These are phyloP conservation scores for Typhlomys cinereus DNA, from an alignment of 2,113 vertebrate species.

Conservation along the genomic window DNA sequence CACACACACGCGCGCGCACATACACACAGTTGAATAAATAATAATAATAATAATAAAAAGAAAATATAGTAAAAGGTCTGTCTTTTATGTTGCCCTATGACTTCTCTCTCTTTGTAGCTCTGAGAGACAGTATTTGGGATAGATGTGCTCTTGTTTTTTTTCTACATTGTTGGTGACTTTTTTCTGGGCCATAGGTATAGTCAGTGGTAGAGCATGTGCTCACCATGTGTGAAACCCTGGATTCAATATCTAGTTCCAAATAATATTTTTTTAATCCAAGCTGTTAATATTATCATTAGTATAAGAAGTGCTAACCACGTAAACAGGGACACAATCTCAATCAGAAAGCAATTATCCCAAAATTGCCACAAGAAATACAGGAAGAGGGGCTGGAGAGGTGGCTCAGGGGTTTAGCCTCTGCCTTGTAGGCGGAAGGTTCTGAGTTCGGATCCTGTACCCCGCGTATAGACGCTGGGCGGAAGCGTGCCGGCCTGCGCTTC, in stretches of 20 bases:
- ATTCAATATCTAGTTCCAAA: background rate
- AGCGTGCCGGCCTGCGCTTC: no score
- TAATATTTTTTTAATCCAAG: background rate
- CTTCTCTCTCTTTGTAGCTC: background rate
- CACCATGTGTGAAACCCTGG: no score
- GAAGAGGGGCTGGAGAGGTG: no score
- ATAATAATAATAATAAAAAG: no score
- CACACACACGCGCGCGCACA: no score
- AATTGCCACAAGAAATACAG: background rate
- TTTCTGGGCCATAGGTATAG: background rate
- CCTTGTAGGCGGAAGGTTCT: no score
- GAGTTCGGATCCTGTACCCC: no score
- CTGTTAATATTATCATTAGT: background rate
- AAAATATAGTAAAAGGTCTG: background rate
- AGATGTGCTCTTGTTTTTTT: background rate
- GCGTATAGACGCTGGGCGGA: no score
- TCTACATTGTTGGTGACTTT: background rate
- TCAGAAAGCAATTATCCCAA: slow-evolving; percentile 12
- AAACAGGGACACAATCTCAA: background rate
- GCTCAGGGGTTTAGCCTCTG: no score
- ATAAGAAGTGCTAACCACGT: background rate
- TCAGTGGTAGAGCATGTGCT: background rate
- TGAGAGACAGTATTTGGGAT: background rate
- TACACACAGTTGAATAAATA: no score
- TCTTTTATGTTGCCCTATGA: no score